phyloP scores from a whole-genome alignment of 2,113 vertebrate species.

The Ardeotis arabs region DNA sequence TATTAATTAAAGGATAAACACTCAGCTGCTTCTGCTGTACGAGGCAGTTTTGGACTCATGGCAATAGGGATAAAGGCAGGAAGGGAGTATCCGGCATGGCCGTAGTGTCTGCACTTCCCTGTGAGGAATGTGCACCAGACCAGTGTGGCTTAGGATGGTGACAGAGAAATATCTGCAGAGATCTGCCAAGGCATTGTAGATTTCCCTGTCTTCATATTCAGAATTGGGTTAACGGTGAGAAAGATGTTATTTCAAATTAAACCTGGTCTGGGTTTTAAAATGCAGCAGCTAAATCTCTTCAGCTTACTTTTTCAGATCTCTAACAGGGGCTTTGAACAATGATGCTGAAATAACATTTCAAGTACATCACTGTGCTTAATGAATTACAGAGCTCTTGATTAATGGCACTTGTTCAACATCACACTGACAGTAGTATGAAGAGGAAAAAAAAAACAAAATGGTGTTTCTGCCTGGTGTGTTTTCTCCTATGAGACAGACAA shows the following conservation, averaged over 20 bases:
- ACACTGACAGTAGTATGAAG: slow-evolving; percentile 39
- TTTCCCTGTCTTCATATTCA: background rate
- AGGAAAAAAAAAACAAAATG: background rate
- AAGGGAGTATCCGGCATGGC: background rate
- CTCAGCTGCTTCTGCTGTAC: background rate
- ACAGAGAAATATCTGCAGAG: background rate
- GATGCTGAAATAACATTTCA: slow-evolving; percentile 65
- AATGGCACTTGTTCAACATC: slow-evolving; percentile 64
- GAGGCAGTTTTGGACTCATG: background rate
- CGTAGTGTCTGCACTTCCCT: background rate
- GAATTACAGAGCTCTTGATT: slow-evolving; percentile 67
- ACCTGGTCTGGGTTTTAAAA: slow-evolving; percentile 9
- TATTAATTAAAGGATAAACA: background rate
- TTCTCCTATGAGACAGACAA: background rate
- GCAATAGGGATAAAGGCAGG: background rate
- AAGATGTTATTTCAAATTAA: slow-evolving; percentile 28
- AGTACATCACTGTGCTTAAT: slow-evolving; percentile 57
- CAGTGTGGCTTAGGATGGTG: fast-evolving
- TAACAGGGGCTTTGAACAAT: slow-evolving; percentile 52
- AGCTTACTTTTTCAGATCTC: slow-evolving; percentile 11
- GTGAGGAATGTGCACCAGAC: background rate
- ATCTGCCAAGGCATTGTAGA: background rate
- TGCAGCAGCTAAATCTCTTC: slow-evolving; percentile 3
- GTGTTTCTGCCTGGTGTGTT: slow-evolving; percentile 24
- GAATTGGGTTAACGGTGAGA: background rate